phyloP scores from a whole-genome alignment of 2,113 vertebrate species.

The Engraulis encrasicolus region DNA sequence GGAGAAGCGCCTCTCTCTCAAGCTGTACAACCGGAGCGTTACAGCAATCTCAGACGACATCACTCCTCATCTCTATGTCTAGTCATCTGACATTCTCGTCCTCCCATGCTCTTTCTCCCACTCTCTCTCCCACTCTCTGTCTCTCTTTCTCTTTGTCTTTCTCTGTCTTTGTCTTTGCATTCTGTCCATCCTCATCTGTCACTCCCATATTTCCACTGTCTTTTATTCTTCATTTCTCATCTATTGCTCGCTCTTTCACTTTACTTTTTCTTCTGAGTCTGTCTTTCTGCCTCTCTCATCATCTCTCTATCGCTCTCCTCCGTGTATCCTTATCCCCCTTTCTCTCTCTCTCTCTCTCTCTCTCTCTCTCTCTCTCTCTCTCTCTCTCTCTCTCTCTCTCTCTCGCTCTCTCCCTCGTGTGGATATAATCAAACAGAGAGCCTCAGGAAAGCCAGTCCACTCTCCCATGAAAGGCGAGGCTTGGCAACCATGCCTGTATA shows the following conservation, averaged over 20 bases:
- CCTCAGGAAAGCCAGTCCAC: slow-evolving; percentile 64
- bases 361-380: slow-evolving; percentile 36
- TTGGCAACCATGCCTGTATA: slow-evolving; percentile 77
- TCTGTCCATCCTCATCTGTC: too few species aligned
- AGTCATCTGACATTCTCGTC: too few species aligned
- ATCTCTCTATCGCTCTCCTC: neutral
- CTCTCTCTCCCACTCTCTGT: too few species aligned
- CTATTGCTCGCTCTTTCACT: too few species aligned
- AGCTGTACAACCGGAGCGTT: slow-evolving; percentile 17
- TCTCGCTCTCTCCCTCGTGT: neutral
- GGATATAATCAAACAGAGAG: slow-evolving; percentile 27
- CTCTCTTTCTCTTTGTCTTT: too few species aligned
- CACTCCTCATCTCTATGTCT: slow-evolving; percentile 54
- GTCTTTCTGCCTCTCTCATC: neutral
- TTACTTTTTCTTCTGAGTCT: too few species aligned
- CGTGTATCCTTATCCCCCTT: slow-evolving; percentile 37
- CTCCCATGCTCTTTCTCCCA: too few species aligned
- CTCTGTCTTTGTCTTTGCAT: too few species aligned
- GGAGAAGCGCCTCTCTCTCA: too few species aligned
- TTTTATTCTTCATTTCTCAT: too few species aligned
- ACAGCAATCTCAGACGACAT: slow-evolving; percentile 64
- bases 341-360: neutral
- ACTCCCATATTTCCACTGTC: too few species aligned
- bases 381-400: slow-evolving; percentile 29
- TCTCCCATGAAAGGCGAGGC: slow-evolving; percentile 78